Evolutionary conservation across 1,140 invertebrate species (phyloP), one percentile per base, ranked within the genome.

Genomic region (Rhysida immarginata): DNA sequence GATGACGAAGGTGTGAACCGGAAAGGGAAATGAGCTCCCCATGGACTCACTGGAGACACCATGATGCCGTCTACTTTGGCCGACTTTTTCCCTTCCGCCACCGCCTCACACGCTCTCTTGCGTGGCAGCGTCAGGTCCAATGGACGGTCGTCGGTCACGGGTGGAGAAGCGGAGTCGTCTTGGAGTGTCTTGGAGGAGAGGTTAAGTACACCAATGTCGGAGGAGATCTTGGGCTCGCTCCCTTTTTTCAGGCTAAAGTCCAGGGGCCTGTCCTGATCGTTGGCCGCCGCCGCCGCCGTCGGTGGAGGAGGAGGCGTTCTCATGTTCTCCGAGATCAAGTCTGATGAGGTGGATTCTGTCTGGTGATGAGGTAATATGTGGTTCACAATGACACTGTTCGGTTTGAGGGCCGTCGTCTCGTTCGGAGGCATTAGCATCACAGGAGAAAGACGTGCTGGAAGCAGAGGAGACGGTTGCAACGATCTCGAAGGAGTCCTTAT

Each of bases 101-200:
- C 2, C 78, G 74, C 77, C 3, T 81, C 77, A 2, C 78, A 74
- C 60, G 35, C 51, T 56, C 87, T 84, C 64, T 83, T 78, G 26
- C 81, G 81, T 1, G 80, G 75, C 26, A 87, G 80, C 0, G 85
- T 85, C 14, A 90, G 71, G 69, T 91, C 86, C 53, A 91, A 66
- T 0, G 86, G 85, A 25, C 82, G 79, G 62, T 85, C 85, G 56
- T 80, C 79, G 26, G 74, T 74, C 3, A 59, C 52, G 23, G 60
- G 55, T 18, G 72, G 67, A 0, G 74, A 71, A 0, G 65, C 63
- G 1, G 69, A 64, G 2, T 73, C 71, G 1, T 72, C 71, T 2
- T 72, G 70, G 0, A 72, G 69, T 1, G 75, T 71, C 63, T 83
- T 82, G 58, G 77, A 81, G 58, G 77, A 81, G 11, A 84, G 71